Conservation (phyloP, 2,888 invertebrate genomes). For the Stictocephala bisonia region DNA sequence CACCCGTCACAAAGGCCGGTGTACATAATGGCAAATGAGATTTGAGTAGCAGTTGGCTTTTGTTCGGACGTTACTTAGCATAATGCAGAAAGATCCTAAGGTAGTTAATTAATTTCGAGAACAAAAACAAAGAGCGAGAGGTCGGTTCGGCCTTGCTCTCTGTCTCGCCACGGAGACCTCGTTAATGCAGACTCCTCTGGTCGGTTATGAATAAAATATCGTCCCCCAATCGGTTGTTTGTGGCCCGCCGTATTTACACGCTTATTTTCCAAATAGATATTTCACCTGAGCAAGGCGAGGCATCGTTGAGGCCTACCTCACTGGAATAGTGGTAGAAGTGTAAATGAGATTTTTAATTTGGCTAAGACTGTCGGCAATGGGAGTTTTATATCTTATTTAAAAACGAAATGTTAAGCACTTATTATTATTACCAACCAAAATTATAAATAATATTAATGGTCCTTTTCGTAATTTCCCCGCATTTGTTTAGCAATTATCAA, state of each 20-base stretch:
- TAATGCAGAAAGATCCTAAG: conserved; percentile 27
- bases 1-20: too few species aligned
- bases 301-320: conserved; percentile 2
- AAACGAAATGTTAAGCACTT: too few species aligned
- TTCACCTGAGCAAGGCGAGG: conserved; percentile 35
- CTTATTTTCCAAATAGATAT: conserved; percentile 46
- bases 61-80: too few species aligned
- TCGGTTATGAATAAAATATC: conserved; percentile 34
- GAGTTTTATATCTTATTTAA: too few species aligned
- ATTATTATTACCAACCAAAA: too few species aligned
- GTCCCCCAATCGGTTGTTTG: conserved; percentile 12
- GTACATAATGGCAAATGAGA: conserved; percentile 9
- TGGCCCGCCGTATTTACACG: conserved; percentile 42
- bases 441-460: too few species aligned
- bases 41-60: too few species aligned
- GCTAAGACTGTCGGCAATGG: too few species aligned
- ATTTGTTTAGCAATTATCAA: too few species aligned
- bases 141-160: not conserved
- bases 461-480: too few species aligned
- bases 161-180: too few species aligned
- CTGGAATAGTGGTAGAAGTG: not conserved
- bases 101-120: conserved; percentile 38
- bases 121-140: not conserved
- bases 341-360: too few species aligned
- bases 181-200: conserved; percentile 6